A percentile compares a stretch with the other conserved stretches of the same genome.
phyloP scores from a whole-genome alignment of 2,113 vertebrate species.

The Myanophis thanlyinensis region DNA sequence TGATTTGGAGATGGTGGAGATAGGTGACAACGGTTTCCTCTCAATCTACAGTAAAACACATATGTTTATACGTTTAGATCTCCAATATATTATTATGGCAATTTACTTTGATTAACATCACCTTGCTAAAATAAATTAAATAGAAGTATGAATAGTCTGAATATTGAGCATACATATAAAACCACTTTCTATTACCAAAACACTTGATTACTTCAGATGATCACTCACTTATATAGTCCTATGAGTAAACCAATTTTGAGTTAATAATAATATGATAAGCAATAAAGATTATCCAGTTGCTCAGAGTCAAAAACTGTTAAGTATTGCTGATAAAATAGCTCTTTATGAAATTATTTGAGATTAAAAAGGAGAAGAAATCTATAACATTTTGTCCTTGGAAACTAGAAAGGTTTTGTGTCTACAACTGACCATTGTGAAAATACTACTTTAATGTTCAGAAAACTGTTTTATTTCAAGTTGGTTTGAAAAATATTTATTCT shows the following conservation, averaged over 20 bases:
- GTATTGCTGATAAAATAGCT: slow-evolving; percentile 12
- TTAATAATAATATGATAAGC: slow-evolving; percentile 29
- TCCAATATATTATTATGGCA: neutral
- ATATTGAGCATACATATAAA: neutral
- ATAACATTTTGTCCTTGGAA: slow-evolving; percentile 33
- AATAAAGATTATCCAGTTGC: slow-evolving; percentile 39
- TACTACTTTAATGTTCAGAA: slow-evolving; percentile 25
- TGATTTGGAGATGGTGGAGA: too few relatives aligned
- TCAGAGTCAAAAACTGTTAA: slow-evolving; percentile 31
- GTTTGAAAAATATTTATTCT: neutral
- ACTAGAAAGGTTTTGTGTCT: slow-evolving; percentile 27
- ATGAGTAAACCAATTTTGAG: slow-evolving; percentile 33
- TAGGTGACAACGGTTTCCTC: too few relatives aligned
- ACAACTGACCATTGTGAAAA: slow-evolving; percentile 2
- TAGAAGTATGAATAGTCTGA: neutral
- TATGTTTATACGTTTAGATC: neutral
- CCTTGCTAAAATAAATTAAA: neutral
- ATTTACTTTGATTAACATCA: neutral
- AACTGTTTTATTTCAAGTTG: slow-evolving; percentile 8
- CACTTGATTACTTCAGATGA: slow-evolving; percentile 13
- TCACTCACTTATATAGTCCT: neutral
- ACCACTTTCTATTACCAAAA: slow-evolving; percentile 1
- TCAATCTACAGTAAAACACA: too few relatives aligned
- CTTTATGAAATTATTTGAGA: slow-evolving; percentile 28
- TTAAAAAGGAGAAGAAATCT: slow-evolving; percentile 12